Conservation (phyloP, 2,888 invertebrate genomes). For the Sarcophaga carnaria region DNA sequence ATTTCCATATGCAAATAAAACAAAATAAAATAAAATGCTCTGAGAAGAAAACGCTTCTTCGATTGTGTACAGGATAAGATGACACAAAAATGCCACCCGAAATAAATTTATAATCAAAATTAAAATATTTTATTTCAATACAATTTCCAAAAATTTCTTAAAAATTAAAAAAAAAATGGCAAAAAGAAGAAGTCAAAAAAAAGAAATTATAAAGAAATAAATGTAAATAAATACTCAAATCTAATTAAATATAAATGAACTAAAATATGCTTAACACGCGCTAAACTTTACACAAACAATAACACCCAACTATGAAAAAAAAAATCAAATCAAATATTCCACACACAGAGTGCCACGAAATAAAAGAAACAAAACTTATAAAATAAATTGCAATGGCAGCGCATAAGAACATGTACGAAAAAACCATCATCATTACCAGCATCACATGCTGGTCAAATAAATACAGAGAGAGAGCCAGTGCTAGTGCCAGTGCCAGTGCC, state of each 20-base stretch:
- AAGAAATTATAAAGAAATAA: background rate
- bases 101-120: too few species aligned
- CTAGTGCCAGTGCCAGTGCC: background rate
- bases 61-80: too few species aligned
- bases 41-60: too few species aligned
- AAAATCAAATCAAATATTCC: background rate
- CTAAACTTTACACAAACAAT: constrained; percentile 62
- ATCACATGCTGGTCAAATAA: constrained; percentile 36
- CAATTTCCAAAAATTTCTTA: too few species aligned
- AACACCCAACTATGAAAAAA: background rate
- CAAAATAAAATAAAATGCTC: too few species aligned
- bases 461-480: constrained; percentile 14
- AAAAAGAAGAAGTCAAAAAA: background rate
- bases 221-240: constrained; percentile 69
- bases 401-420: background rate
- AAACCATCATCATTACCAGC: constrained; percentile 18
- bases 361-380: background rate
- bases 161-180: too few species aligned
- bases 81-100: too few species aligned
- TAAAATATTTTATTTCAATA: too few species aligned
- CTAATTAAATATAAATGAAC: constrained; percentile 79
- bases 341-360: background rate
- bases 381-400: background rate
- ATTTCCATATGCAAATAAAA: too few species aligned
- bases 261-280: constrained; percentile 79